Base-by-base conservation (phyloP, 2,113 vertebrate species). In the Colinus virginianus region DNA sequence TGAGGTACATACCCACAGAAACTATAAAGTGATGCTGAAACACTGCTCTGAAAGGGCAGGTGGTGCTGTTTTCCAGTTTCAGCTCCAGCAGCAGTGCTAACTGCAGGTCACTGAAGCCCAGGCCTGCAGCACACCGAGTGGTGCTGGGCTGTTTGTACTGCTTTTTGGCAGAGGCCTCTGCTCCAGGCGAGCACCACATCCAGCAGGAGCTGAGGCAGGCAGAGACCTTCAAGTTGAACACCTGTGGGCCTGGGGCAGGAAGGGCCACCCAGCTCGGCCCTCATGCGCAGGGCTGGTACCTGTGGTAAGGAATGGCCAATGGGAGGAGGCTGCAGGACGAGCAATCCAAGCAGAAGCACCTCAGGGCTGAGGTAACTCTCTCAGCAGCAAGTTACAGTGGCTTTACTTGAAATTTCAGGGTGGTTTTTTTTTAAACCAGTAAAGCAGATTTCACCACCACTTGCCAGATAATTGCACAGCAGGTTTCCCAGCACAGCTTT, bases 261-360 rank as follows among this genome's bases (percentile, higher is more conserved):
- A 68, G 6, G 14, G 3, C 25, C 30, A 28, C 40, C 22, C 64
- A 26, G 66, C 58, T 58, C 67, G 66, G 26, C 10, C 76, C 56
- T 61, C 2, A 0, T 43, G 30, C 16, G 4, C 38, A 38, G 6
- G 26, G 56, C 19, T 6, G 14, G 21, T 7, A 1, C 3, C 0
- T 15, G 59, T 34, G 34, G 34, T 53, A 58, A 38, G 55, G n/a
- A 64, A 14, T 7, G 45, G 32, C 17, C 30, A 26, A 2, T 20
- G 51, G 8, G 36, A 82, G 30, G 22, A 59, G 43, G 28, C 8
- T 32, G 51, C 32, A 20, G 51, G 32, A 36, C 28, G n/a, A 66
- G 21, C 56, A 30, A 32, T 17, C 2, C 2, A 13, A 46, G 53
- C 2, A 22, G 11, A 1, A 7, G 16, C 36, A 16, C n/a, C 45